Conservation (phyloP, 2,113 vertebrate species). For the Cinclus cinclus region DNA sequence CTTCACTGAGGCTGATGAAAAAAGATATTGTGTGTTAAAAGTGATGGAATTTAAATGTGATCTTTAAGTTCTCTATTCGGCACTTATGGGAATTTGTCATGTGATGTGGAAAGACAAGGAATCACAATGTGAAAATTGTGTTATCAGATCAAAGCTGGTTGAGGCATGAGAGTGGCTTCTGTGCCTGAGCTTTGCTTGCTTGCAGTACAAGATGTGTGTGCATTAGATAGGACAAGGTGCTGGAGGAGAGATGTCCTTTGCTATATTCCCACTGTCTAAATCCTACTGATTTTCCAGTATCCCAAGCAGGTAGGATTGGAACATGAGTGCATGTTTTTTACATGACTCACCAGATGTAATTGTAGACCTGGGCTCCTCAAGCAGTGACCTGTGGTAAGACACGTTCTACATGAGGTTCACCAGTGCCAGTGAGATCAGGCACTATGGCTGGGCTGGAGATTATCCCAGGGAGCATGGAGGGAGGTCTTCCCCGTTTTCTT, state of each 20-base stretch:
- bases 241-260: neutral
- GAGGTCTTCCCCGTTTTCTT: neutral
- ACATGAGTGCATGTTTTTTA: too few relatives aligned
- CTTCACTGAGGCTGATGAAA: neutral
- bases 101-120: neutral
- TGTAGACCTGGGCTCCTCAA: neutral
- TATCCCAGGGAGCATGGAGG: neutral
- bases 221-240: fast-evolving
- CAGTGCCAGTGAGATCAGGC: neutral
- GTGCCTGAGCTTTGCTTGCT: neutral
- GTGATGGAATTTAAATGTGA: neutral
- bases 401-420: neutral
- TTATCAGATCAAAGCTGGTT: neutral
- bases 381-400: neutral
- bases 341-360: neutral
- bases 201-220: neutral
- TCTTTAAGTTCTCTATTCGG: neutral
- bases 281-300: neutral
- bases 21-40: neutral
- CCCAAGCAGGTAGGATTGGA: neutral
- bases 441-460: neutral
- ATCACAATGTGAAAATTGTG: fast-evolving
- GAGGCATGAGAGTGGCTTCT: neutral
- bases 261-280: neutral
- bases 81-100: neutral